Evolutionary conservation across 1,140 invertebrate genomes (phyloP), one percentile per base, ranked within the genome.

Genomic region (Drosophila lacteicornis): DNA sequence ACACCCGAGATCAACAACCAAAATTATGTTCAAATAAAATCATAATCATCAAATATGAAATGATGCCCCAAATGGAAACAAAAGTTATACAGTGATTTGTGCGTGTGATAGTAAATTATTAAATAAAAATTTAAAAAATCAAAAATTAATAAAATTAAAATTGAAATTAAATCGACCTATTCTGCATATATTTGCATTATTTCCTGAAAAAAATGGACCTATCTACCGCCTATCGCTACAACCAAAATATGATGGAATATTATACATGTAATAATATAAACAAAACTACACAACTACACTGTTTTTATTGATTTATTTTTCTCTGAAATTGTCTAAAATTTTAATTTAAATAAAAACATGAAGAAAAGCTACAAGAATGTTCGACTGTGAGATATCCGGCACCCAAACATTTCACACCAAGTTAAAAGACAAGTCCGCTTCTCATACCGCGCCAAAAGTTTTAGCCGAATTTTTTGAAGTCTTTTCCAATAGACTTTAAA

Each of bases 191-290:
- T 13, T 27, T n/a, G 17, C 56, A 46, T 27, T 22, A 43, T 13
- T n/a, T 45, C 11, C 40, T 27, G 15, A 11, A 60, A 50, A 25
- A 51, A 38, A 97, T 98, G 96, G 97, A 98, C 94, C 95, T 98
- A 79, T 97, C 97, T 82, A 98, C 97, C 73, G 97, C 97, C 74
- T 98, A 99, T 93, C 95, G 98, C 91, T 99, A 99, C 94, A 99
- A 98, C 93, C 98, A 98, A 91, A 98, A 98, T 93, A 98, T 99
- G 97, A 98, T 99, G 98, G 98, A 99, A 94, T 99, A 98, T 94
- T 99, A 99, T 92, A 98, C 98, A 92, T 99, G 98, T 98, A 96
- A 98, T 97, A 46, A 5, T 33, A 30, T 45, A 13, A n/a, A 33
- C 17, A 6, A 36, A 30, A 12, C 11, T 11, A 36, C 33, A 36